A percentile compares a stretch with the other conserved stretches of the same genome.
Evolutionary conservation across 2,797 vertebrate genomes (phyloP).

Genomic region (Falco peregrinus): DNA sequence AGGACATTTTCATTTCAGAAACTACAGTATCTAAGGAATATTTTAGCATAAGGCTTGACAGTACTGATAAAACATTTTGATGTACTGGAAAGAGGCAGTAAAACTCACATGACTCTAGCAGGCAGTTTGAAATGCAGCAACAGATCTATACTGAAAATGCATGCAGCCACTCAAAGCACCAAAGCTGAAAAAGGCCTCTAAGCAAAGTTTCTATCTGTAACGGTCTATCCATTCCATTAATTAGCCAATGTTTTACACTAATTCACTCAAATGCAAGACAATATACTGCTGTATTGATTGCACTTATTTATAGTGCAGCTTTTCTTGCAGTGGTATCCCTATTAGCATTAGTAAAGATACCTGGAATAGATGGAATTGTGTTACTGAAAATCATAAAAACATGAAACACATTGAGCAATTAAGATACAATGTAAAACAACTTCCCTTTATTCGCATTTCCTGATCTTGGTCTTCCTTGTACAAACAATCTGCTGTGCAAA

Average conservation of each 20-base stretch:
- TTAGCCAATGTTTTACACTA: not conserved
- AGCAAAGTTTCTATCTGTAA: not conserved
- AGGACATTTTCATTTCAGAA: not conserved
- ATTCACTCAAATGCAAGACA: not conserved
- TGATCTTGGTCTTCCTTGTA: slow-evolving; percentile 30
- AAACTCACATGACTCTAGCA: not conserved
- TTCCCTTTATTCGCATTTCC: slow-evolving; percentile 60
- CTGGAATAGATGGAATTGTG: not conserved
- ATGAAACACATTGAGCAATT: not conserved
- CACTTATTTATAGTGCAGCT: not conserved
- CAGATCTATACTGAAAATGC: not conserved
- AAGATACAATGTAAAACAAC: not conserved
- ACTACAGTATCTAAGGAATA: not conserved
- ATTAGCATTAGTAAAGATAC: not conserved
- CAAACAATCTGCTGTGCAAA: slow-evolving; percentile 74
- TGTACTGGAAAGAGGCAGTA: not conserved
- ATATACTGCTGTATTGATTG: not conserved
- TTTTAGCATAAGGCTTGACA: not conserved
- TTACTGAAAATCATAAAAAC: not conserved
- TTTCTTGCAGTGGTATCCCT: not conserved
- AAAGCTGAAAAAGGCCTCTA: not conserved
- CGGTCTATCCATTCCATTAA: not conserved
- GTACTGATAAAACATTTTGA: not conserved
- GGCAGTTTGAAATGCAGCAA: not conserved
- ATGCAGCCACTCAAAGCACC: not conserved